These are phyloP conservation scores for Sarcophilus harrisii DNA, from an alignment of 2,797 vertebrate genomes.

Conservation along the genomic window DNA sequence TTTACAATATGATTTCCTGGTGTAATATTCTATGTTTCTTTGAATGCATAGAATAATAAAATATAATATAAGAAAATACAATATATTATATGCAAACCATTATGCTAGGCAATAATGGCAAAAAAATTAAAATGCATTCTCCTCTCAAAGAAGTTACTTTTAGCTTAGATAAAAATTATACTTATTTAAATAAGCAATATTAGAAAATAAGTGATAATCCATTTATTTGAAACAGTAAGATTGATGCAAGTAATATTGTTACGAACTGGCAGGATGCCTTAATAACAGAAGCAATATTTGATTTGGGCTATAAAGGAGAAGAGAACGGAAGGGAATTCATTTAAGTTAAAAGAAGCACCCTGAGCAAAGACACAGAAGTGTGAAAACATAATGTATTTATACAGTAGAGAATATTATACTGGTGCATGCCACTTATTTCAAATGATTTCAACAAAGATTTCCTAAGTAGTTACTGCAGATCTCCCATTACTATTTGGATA, in stretches of 20 bases:
- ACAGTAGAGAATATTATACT: neutral
- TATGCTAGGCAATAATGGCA: neutral
- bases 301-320: neutral
- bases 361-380: neutral
- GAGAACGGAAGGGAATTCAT: neutral
- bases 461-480: neutral
- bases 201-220: neutral
- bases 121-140: neutral
- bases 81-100: neutral
- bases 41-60: neutral
- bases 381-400: neutral
- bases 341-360: neutral
- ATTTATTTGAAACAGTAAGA: neutral
- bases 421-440: neutral
- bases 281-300: neutral
- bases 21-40: neutral
- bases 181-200: neutral
- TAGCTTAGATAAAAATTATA: neutral
- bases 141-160: neutral
- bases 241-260: neutral
- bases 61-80: neutral
- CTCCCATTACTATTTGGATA: neutral
- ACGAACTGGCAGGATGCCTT: neutral
- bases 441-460: neutral
- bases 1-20: neutral